Base-by-base conservation (phyloP, 2,888 invertebrate species). In the Ophioninae sp. region DNA sequence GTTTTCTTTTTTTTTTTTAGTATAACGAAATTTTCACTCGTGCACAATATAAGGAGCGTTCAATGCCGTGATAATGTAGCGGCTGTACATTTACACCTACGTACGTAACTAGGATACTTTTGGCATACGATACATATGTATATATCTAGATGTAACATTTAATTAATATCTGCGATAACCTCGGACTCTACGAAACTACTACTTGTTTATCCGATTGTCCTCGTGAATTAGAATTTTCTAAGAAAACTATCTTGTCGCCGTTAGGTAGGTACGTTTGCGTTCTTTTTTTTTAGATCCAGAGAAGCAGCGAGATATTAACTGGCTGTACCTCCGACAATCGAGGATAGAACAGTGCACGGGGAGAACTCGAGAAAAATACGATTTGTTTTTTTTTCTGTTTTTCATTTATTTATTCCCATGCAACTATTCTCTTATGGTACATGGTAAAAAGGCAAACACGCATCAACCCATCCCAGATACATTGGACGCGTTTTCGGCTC, bases 241-340 rank as follows among this genome's bases (percentile, higher is more conserved):
- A 41, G 10, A 68, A 13, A 20, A 61, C 17, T 72, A 21, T 72
- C 39, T 61, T 10, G 59, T 41, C 59, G 39, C 41, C 44, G 39
- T 61, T 41, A 39, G 23, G 23, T 62, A 13, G 10, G 23, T 23
- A 62, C 23, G 23, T 59, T 39, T 20, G 57, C 30, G 30, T 30
- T 70, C 30, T 30, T 70, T 70, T 70, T 82, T 83, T 83, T 67
- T 83, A 83, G 83, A 81, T 83, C 81, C 83, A 61, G 82, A 56
- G 82, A 79, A 79, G 82, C 82, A 70, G 81, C 61, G 67, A 65
- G 56, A 73, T 70, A 57, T 81, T 70, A 39, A 61, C 20, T 20
- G 72, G 81, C 81, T 81, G 72, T 30, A 72, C 57, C 75, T 76
- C 37, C 65, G 65, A 57, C 75, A 70, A 72, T 76, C 57, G 72